Percentiles rank a stretch among this genome's conserved stretches.
Evolutionary conservation across 2,888 invertebrate genomes (phyloP).

Genomic region (Thumatha senex): DNA sequence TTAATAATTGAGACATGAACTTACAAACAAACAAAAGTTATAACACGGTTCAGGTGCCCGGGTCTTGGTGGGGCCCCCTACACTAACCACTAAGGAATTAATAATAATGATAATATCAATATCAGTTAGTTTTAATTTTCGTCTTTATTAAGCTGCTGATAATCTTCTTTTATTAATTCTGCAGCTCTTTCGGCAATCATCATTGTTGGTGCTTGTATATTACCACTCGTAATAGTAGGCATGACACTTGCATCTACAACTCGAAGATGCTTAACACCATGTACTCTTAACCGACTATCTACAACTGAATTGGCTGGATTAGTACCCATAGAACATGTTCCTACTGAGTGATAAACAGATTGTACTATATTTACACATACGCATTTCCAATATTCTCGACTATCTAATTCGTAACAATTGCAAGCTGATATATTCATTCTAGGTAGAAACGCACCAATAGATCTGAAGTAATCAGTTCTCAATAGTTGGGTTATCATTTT

Average conservation of each 20-base stretch:
- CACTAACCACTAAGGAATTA: too few species aligned
- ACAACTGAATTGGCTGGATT: conserved; percentile 37
- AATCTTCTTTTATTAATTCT: conserved; percentile 85
- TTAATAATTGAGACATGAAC: too few species aligned
- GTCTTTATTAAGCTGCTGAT: not conserved
- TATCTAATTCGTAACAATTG: conserved; percentile 22
- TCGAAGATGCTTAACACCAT: conserved; percentile 85
- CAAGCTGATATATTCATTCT: conserved; percentile 12
- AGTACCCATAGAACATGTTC: conserved; percentile 84
- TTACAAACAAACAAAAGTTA: too few species aligned
- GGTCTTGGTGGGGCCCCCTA: too few species aligned
- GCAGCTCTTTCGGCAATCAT: conserved; percentile 91
- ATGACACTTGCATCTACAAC: conserved; percentile 90
- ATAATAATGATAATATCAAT: too few species aligned
- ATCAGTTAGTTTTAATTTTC: too few species aligned
- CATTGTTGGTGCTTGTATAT: conserved; percentile 90
- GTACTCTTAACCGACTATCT: conserved; percentile 84
- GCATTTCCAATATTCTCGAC: conserved; percentile 43
- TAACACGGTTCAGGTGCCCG: too few species aligned
- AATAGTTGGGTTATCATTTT: conserved; percentile 9
- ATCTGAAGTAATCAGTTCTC: conserved; percentile 10
- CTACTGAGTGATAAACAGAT: conserved; percentile 86
- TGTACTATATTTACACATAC: conserved; percentile 63
- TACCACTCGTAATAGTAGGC: conserved; percentile 88
- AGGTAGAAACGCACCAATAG: conserved; percentile 13